Conservation (phyloP, 2,113 vertebrate genomes). For the Colistium nudipinnis region DNA sequence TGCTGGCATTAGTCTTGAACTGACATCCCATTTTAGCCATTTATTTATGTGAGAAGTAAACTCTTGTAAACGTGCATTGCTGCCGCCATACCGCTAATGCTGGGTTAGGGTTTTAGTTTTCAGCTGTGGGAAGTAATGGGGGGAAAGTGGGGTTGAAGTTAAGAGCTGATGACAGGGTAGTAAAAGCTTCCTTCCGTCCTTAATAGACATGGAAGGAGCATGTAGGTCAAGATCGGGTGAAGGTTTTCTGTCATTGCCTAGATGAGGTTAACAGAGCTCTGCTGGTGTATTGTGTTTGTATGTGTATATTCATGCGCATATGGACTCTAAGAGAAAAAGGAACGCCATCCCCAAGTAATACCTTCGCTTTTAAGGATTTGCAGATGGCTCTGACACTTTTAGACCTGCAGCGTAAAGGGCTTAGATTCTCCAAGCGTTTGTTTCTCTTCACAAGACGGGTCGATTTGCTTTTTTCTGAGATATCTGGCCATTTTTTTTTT, state of each 20-base stretch:
- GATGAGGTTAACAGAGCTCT: background rate
- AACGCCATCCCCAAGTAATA: background rate
- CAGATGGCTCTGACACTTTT: background rate
- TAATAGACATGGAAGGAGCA: slow-evolving; percentile 29
- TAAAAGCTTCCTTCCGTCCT: slow-evolving; percentile 28
- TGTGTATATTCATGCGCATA: background rate
- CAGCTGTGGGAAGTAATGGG: background rate
- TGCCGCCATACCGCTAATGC: background rate
- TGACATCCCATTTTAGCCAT: background rate
- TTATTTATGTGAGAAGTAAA: slow-evolving; percentile 9
- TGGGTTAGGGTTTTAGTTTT: background rate
- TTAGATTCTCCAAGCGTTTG: slow-evolving; percentile 1
- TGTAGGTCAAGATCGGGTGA: slow-evolving; percentile 46
- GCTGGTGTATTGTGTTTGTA: background rate
- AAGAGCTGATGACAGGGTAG: background rate
- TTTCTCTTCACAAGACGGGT: background rate
- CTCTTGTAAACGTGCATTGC: background rate
- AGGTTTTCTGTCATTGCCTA: background rate
- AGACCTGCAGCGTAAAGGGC: background rate
- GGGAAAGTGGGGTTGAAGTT: slow-evolving; percentile 12
- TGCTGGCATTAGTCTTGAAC: background rate
- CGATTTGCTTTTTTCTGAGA: background rate
- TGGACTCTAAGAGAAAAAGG: background rate
- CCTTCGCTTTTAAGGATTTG: background rate
- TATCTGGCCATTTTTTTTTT: background rate